These are phyloP conservation scores for Pelecanus crispus DNA, from an alignment of 2,113 vertebrate species.

Conservation along the genomic window DNA sequence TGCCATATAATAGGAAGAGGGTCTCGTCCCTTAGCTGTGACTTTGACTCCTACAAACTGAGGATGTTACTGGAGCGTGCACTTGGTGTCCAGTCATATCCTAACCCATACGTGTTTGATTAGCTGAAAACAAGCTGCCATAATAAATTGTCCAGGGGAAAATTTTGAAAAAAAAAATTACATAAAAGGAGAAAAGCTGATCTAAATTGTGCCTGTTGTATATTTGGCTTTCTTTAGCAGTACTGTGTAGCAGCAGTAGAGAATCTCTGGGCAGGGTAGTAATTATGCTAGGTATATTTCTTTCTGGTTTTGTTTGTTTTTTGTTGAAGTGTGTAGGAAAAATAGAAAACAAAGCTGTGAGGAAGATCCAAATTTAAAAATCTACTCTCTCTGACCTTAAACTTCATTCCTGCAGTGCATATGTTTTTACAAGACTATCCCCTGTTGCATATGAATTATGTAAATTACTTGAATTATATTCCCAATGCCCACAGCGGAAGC, in stretches of 20 bases:
- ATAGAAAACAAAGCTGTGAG: not conserved
- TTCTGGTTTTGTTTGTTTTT: not conserved
- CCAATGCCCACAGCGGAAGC: not conserved
- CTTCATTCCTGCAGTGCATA: not conserved
- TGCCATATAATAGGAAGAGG: accelerated
- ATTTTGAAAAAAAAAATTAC: not conserved
- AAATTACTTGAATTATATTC: not conserved
- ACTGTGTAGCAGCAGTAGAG: not conserved
- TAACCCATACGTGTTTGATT: accelerated
- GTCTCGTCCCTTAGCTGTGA: not conserved
- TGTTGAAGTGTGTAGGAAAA: not conserved
- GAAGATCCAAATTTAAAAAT: not conserved
- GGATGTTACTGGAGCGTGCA: accelerated
- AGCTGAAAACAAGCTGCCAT: not conserved
- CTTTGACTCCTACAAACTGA: not conserved
- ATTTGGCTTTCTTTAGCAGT: not conserved
- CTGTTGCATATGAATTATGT: not conserved
- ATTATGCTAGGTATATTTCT: not conserved
- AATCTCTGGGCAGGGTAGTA: not conserved
- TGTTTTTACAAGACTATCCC: not conserved
- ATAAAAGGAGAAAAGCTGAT: not conserved
- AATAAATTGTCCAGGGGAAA: not conserved
- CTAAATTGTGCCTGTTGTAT: not conserved
- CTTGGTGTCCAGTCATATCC: not conserved
- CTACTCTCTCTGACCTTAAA: not conserved